These are phyloP conservation scores for Sitta europaea DNA, from an alignment of 2,113 vertebrate species.

Conservation along the genomic window DNA sequence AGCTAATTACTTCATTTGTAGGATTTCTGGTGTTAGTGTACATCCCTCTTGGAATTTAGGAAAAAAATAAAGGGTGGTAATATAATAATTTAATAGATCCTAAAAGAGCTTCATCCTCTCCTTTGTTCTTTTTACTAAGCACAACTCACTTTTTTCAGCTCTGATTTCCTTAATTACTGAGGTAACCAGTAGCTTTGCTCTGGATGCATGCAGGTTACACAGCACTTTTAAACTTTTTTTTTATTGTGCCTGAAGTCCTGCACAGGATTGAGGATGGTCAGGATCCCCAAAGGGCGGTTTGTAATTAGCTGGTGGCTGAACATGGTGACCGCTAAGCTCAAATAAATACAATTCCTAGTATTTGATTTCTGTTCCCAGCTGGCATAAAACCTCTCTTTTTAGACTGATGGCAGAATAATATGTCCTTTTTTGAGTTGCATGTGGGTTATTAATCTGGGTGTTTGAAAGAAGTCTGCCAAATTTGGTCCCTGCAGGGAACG, in stretches of 20 bases:
- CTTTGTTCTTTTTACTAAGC: not conserved
- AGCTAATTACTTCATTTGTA: not conserved
- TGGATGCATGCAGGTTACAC: not conserved
- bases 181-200: not conserved
- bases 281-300: not conserved
- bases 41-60: not conserved
- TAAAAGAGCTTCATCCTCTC: not conserved
- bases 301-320: not conserved
- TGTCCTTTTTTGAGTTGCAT: not conserved
- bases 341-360: not conserved
- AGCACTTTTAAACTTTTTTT: not conserved
- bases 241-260: not conserved
- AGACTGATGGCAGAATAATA: not conserved
- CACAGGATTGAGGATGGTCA: not conserved
- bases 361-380: not conserved
- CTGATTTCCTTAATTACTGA: slow-evolving; percentile 15
- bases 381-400: not conserved
- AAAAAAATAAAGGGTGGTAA: not conserved
- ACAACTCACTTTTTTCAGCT: not conserved
- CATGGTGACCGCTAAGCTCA: not conserved
- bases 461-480: not conserved
- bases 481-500: not conserved
- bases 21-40: not conserved
- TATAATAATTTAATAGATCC: not conserved
- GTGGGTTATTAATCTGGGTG: not conserved